A percentile compares a stretch with the other conserved stretches of the same genome.
Evolutionary conservation across 2,888 invertebrate species (phyloP).

Genomic region (Microdon myrmicae): DNA sequence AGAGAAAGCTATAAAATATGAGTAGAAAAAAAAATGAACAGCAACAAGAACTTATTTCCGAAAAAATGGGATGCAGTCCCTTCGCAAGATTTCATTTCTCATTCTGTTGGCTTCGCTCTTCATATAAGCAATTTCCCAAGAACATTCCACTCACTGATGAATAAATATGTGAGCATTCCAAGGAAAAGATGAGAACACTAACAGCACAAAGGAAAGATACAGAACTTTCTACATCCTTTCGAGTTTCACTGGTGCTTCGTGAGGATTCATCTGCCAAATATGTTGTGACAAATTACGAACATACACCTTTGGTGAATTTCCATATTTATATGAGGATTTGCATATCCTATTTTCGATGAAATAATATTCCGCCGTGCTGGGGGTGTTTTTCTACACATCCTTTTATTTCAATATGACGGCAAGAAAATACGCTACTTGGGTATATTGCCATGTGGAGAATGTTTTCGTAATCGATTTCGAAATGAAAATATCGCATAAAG

Average conservation of each 20-base stretch:
- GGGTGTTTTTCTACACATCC: background rate
- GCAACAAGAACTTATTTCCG: too few species aligned
- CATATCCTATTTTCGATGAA: constrained; percentile 45
- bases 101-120: constrained; percentile 26
- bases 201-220: constrained; percentile 16
- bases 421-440: too few species aligned
- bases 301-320: constrained; percentile 14
- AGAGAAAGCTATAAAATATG: constrained; percentile 7
- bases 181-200: background rate
- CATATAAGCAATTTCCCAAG: constrained; percentile 23
- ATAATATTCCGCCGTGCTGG: constrained; percentile 17
- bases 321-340: constrained; percentile 39
- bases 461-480: too few species aligned
- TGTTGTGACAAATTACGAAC: constrained; percentile 35
- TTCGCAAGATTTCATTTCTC: constrained; percentile 28
- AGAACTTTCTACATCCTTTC: constrained; percentile 1
- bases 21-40: background rate
- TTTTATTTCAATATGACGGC: too few species aligned
- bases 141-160: constrained; percentile 17
- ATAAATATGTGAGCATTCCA: constrained; percentile 14
- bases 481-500: too few species aligned
- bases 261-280: background rate
- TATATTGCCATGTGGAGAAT: too few species aligned
- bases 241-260: too few species aligned
- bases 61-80: background rate